Percentiles rank a stretch among this genome's conserved stretches.
Conservation (phyloP, 2,113 vertebrate species). For the Campylorhamphus procurvoides region DNA sequence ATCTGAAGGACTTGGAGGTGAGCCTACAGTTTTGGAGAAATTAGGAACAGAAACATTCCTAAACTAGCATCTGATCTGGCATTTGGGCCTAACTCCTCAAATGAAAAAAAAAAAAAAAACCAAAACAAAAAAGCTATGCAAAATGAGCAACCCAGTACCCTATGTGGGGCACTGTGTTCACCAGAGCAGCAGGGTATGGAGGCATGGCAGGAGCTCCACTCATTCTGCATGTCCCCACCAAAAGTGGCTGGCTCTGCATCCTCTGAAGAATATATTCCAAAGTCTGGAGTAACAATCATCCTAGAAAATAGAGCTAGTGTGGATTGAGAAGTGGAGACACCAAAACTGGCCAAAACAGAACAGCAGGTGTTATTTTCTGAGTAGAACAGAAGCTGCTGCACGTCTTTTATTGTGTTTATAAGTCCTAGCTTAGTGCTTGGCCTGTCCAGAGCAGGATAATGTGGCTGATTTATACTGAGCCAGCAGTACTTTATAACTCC, state of each 20-base stretch:
- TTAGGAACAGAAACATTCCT: background rate
- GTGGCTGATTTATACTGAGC: background rate
- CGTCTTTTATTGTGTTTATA: background rate
- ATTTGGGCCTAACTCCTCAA: background rate
- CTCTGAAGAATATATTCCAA: background rate
- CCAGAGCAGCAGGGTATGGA: background rate
- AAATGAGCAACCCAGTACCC: background rate
- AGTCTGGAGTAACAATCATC: background rate
- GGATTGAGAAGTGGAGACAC: background rate
- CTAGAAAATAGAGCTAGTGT: background rate
- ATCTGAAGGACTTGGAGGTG: background rate
- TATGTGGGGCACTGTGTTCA: rapidly evolving
- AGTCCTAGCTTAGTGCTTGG: background rate
- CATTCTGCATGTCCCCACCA: rapidly evolving
- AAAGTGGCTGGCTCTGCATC: rapidly evolving
- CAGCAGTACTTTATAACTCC: background rate
- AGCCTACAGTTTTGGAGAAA: background rate
- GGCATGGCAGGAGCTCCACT: background rate
- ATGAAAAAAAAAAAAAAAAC: background rate
- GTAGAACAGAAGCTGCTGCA: background rate
- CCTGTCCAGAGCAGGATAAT: background rate
- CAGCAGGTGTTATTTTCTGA: background rate
- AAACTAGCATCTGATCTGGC: background rate
- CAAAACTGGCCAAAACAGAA: background rate
- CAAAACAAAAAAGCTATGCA: rapidly evolving